phyloP scores from a whole-genome alignment of 2,888 invertebrate genomes.

The Drosophila multiciliata region DNA sequence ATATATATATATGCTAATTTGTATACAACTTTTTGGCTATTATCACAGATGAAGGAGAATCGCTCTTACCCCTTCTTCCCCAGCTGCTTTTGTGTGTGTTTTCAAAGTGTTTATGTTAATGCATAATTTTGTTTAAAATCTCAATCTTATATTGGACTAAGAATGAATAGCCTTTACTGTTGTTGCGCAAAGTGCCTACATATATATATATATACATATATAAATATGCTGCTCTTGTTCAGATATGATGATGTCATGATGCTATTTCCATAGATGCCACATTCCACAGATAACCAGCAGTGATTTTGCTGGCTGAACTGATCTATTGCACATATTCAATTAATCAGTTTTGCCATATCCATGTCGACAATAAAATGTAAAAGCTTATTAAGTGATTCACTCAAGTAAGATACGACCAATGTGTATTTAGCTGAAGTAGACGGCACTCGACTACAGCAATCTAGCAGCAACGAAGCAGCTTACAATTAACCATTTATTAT shows the following conservation, averaged over 20 bases:
- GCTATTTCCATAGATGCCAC: conserved; percentile 25
- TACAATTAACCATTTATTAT: conserved; percentile 20
- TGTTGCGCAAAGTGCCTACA: conserved; percentile 26
- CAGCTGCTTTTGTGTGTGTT: conserved; percentile 11
- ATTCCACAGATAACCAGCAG: conserved; percentile 32
- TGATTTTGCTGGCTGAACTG: conserved; percentile 11
- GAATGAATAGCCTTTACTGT: conserved; percentile 65
- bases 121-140: conserved; percentile 64
- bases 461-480: conserved; percentile 22
- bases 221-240: conserved; percentile 17
- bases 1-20: conserved; percentile 44
- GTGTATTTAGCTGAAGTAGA: conserved; percentile 11
- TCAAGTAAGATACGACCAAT: conserved; percentile 13
- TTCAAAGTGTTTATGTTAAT: conserved; percentile 41
- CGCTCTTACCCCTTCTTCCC: conserved; percentile 12
- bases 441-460: conserved; percentile 4
- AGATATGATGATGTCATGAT: conserved; percentile 52
- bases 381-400: conserved; percentile 20
- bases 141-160: conserved; percentile 39
- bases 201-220: conserved; percentile 18
- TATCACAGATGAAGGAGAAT: conserved; percentile 34
- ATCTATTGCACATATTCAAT: conserved; percentile 22
- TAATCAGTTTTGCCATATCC: conserved; percentile 2
- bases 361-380: conserved; percentile 23
- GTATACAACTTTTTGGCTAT: conserved; percentile 42